phyloP scores from a whole-genome alignment of 2,888 invertebrate species.

The Toxonevra muliebris region DNA sequence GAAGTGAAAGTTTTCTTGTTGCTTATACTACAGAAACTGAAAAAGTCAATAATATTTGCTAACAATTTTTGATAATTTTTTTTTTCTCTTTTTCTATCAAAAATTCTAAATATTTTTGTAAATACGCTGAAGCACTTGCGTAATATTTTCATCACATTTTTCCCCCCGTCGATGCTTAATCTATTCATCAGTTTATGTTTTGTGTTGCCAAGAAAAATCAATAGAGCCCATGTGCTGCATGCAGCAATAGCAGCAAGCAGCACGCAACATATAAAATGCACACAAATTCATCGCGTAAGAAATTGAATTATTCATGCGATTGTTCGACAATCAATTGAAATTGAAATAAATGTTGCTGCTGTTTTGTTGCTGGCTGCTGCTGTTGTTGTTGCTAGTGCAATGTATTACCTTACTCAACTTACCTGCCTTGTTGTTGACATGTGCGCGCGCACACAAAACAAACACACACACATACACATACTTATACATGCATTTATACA shows the following conservation, averaged over 20 bases:
- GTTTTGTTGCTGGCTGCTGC: slow-evolving; percentile 18
- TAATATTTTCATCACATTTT: slow-evolving; percentile 19
- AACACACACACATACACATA: slow-evolving; percentile 8
- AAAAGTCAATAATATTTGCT: no score
- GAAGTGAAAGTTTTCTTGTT: no score
- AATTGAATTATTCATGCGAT: slow-evolving; percentile 64
- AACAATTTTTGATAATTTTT: no score
- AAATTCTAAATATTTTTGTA: neutral
- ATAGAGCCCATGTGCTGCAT: neutral
- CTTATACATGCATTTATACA: neutral
- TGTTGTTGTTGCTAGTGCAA: slow-evolving; percentile 14
- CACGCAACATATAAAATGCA: neutral
- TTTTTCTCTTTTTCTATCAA: no score
- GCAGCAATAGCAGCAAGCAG: slow-evolving; percentile 21
- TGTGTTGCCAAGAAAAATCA: no score
- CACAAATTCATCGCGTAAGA: slow-evolving; percentile 13
- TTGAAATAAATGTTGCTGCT: slow-evolving; percentile 51
- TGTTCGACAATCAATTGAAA: slow-evolving; percentile 64
- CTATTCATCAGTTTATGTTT: no score
- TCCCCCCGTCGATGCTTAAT: neutral
- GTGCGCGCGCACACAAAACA: neutral
- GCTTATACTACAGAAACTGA: no score
- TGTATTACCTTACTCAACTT: slow-evolving; percentile 7
- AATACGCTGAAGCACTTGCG: neutral
- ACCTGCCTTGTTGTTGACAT: slow-evolving; percentile 10